A percentile compares a stretch with the other conserved stretches of the same genome.
phyloP scores from a whole-genome alignment of 1,140 invertebrate species.

The Polypedilum vanderplanki region DNA sequence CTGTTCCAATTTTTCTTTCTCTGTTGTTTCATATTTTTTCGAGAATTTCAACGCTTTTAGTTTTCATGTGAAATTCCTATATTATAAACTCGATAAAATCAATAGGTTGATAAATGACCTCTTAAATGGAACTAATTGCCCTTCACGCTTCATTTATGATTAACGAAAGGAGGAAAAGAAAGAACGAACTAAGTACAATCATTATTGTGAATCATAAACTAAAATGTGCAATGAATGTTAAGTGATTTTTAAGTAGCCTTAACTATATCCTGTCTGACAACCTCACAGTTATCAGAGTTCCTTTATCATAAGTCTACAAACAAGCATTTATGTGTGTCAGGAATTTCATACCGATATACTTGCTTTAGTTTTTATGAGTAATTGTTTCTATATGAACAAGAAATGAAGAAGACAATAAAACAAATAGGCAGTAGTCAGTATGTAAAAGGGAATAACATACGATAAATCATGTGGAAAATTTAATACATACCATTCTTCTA shows the following conservation, averaged over 20 bases:
- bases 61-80: background rate
- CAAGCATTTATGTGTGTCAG: too few species aligned
- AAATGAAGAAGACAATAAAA: too few species aligned
- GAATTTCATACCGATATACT: too few species aligned
- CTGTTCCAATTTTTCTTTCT: background rate
- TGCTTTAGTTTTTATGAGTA: too few species aligned
- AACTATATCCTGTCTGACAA: too few species aligned
- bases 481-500: background rate
- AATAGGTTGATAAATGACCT: background rate
- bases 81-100: background rate
- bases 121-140: constrained; percentile 22
- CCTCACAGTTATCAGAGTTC: too few species aligned
- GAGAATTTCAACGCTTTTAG: constrained; percentile 17
- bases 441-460: background rate
- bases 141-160: constrained; percentile 27
- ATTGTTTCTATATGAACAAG: too few species aligned
- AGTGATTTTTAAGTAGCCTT: too few species aligned
- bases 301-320: too few species aligned
- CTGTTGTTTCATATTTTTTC: background rate
- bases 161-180: background rate
- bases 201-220: background rate
- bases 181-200: background rate
- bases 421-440: too few species aligned
- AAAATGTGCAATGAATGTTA: too few species aligned
- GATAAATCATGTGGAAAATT: constrained; percentile 14